A percentile compares a stretch with the other conserved stretches of the same genome.
Evolutionary conservation across 2,888 invertebrate genomes (phyloP).

Genomic region (Pammene fasciana): DNA sequence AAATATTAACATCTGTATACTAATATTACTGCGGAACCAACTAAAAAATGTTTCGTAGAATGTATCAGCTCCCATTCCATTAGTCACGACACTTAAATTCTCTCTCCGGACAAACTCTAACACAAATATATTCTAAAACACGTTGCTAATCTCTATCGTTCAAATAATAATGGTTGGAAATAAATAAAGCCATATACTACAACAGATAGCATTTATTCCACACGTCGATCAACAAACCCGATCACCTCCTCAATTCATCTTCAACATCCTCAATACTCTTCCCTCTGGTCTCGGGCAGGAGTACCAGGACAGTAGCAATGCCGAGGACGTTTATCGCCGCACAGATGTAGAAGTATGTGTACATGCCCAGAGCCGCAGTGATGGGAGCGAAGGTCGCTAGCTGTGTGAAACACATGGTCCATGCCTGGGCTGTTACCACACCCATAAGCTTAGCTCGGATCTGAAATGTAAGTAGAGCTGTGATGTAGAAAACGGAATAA

Average conservation of each 20-base stretch:
- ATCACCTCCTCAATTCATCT: constrained; percentile 33
- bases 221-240: neutral
- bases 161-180: too few relatives aligned
- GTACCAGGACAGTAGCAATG: constrained; percentile 54
- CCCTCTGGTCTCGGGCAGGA: constrained; percentile 73
- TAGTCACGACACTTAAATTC: too few relatives aligned
- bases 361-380: constrained; percentile 53
- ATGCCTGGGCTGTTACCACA: constrained; percentile 53
- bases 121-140: too few relatives aligned
- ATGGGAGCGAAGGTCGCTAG: constrained; percentile 48
- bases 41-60: too few relatives aligned
- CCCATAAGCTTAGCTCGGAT: constrained; percentile 62
- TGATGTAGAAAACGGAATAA: neutral
- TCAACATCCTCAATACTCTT: constrained; percentile 65
- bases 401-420: constrained; percentile 55
- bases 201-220: neutral
- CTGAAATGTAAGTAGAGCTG: constrained; percentile 50
- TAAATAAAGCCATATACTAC: too few relatives aligned
- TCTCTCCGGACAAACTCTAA: too few relatives aligned
- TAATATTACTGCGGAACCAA: too few relatives aligned
- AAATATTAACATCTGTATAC: too few relatives aligned
- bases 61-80: too few relatives aligned
- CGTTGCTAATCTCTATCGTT: too few relatives aligned
- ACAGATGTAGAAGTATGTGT: constrained; percentile 64
- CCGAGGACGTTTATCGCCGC: constrained; percentile 59